A percentile compares a stretch with the other conserved stretches of the same genome.
These are phyloP conservation scores for Boloria selene DNA, from an alignment of 2,888 invertebrate genomes.

Conservation along the genomic window DNA sequence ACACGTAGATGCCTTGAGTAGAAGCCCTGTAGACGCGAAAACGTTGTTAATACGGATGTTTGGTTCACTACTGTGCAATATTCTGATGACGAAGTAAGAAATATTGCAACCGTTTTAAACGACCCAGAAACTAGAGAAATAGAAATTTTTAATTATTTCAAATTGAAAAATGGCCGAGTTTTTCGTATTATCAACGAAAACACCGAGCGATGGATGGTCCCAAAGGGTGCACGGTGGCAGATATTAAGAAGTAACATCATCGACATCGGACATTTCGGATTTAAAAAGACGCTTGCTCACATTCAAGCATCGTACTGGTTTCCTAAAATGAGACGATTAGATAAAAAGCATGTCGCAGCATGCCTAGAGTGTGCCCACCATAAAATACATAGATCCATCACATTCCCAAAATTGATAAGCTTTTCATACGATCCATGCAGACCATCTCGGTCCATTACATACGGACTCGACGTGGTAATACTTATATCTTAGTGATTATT, in stretches of 20 bases:
- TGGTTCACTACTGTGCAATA: slow-evolving; percentile 37
- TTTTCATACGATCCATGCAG: slow-evolving; percentile 60
- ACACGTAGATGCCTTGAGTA: slow-evolving; percentile 48
- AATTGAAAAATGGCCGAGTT: slow-evolving; percentile 21
- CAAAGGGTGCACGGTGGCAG: slow-evolving; percentile 46
- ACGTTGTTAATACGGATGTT: slow-evolving; percentile 21
- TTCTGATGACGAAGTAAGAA: too few relatives aligned
- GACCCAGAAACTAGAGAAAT: too few relatives aligned
- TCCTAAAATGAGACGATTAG: slow-evolving; percentile 52
- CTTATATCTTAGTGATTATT: slow-evolving; percentile 49
- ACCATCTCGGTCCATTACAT: slow-evolving; percentile 63
- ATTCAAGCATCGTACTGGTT: slow-evolving; percentile 56
- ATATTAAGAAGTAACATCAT: slow-evolving; percentile 52
- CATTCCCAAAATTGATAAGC: slow-evolving; percentile 55
- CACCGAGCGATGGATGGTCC: slow-evolving; percentile 44
- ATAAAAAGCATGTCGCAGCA: slow-evolving; percentile 55
- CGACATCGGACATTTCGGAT: slow-evolving; percentile 55
- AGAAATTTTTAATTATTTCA: too few relatives aligned
- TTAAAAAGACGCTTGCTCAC: slow-evolving; percentile 50
- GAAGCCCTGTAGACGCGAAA: slow-evolving; percentile 27
- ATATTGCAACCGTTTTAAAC: too few relatives aligned
- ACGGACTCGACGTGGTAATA: slow-evolving; percentile 49
- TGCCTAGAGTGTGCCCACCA: slow-evolving; percentile 56
- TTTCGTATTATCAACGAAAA: slow-evolving; percentile 32
- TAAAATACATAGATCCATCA: slow-evolving; percentile 53